A percentile compares a stretch with the other conserved stretches of the same genome.
phyloP scores from a whole-genome alignment of 2,888 invertebrate species.

The Conops quadrifasciatus region DNA sequence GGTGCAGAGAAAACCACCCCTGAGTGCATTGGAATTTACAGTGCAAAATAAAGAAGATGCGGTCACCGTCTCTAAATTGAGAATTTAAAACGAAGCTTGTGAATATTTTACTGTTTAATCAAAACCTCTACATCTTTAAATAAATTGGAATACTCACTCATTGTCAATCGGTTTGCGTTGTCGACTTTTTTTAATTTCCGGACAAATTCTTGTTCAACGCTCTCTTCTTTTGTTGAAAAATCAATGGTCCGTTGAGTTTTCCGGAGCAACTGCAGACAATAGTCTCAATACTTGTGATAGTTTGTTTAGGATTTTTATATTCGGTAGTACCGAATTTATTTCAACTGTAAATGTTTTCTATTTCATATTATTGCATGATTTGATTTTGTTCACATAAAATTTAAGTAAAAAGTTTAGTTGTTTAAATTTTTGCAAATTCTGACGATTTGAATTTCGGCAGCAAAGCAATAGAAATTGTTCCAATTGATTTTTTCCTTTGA shows the following conservation, averaged over 20 bases:
- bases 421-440: constrained; percentile 35
- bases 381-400: constrained; percentile 27
- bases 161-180: constrained; percentile 20
- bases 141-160: constrained; percentile 26
- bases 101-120: no score
- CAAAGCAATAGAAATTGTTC: constrained; percentile 33
- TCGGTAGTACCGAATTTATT: background rate
- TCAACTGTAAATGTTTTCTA: background rate
- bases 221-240: constrained; percentile 36
- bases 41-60: no score
- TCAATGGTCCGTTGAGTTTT: constrained; percentile 39
- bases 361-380: background rate
- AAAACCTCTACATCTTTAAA: background rate
- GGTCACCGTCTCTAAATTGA: no score
- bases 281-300: background rate
- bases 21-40: no score
- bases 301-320: background rate
- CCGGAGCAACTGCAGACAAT: constrained; percentile 12
- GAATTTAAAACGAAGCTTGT: no score
- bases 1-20: no score
- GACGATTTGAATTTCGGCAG: constrained; percentile 38
- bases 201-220: background rate
- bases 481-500: constrained; percentile 38
- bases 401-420: constrained; percentile 23
- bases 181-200: constrained; percentile 9